Evolutionary conservation across 1,140 invertebrate genomes (phyloP), one percentile per base, ranked within the genome.

Genomic region (Neodiprion pinetum): DNA sequence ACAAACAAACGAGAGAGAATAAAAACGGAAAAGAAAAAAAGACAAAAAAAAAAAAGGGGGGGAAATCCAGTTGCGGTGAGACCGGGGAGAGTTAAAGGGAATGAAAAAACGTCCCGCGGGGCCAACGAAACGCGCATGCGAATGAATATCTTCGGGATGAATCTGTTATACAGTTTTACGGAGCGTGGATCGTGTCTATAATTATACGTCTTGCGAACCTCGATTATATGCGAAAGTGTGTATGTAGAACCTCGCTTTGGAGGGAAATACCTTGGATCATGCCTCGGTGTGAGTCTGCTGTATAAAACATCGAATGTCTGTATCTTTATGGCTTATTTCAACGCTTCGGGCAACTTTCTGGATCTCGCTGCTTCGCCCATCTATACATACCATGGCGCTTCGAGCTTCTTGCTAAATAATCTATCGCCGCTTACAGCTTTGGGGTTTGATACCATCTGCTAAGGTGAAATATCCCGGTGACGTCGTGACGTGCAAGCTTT

Each of bases 251-350:
- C 28, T 40, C 1, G 28, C 28, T 40, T 40, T 40, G 28, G 2
- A 40, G 28, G 28, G 28, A 40, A 40, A 40, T 40, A 40, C 28
- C 28, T 40, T 40, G 28, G 5, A 3, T 5, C 1, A 40, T 2
- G 28, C 1, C 5, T 40, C 28, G 5, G 28, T 40, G 28, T 40
- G 1, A 40, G 28, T 40, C 28, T 70, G 67, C 72, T 79, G 77
- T 81, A 83, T 77, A 76, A 79, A 17, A 61, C 53, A 81, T 81
- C 79, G 79, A 78, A 61, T 67, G 69, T 74, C 76, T 77, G 76
- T 83, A 85, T 85, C 83, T 85, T 85, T 84, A 85, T 84, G 79
- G 81, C 79, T 81, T 80, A 80, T 80, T 82, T 78, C 82, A 81
- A 72, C 80, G 83, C 83, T 83, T 82, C 83, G 77, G 83, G 83